Evolutionary conservation across 1,140 invertebrate species (phyloP).

Genomic region (Stenopsyche tienmushanensis): DNA sequence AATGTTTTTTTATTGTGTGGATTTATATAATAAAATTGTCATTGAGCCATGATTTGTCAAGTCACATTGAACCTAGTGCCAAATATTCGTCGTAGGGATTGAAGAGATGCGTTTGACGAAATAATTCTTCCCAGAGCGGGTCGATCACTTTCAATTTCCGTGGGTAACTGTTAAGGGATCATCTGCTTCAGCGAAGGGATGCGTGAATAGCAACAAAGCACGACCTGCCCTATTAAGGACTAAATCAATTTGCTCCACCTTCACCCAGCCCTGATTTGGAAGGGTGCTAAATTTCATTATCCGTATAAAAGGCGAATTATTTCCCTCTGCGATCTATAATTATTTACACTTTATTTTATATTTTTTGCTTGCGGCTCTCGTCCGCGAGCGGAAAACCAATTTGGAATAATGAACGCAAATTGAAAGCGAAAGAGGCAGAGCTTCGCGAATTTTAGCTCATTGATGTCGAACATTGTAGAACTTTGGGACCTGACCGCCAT

Average conservation of each 20-base stretch:
- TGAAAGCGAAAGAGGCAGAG: not conserved
- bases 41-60: too few relatives aligned
- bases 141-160: slow-evolving; percentile 25
- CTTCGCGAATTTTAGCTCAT: slow-evolving; percentile 13
- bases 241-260: slow-evolving; percentile 31
- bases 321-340: not conserved
- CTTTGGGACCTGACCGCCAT: slow-evolving; percentile 24
- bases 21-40: too few relatives aligned
- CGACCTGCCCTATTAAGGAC: slow-evolving; percentile 29
- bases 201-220: slow-evolving; percentile 26
- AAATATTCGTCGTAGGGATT: too few relatives aligned
- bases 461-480: slow-evolving; percentile 21
- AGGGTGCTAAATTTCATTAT: slow-evolving; percentile 21
- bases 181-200: slow-evolving; percentile 19
- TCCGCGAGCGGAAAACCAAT: too few relatives aligned
- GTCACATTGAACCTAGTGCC: too few relatives aligned
- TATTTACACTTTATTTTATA: not conserved
- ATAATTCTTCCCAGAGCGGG: not conserved
- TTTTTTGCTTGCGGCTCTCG: not conserved
- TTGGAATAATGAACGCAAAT: not conserved
- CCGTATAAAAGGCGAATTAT: slow-evolving; percentile 16
- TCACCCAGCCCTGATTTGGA: slow-evolving; percentile 2
- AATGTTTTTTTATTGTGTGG: too few relatives aligned
- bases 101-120: too few relatives aligned
- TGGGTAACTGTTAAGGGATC: slow-evolving; percentile 17